Evolutionary conservation across 2,797 vertebrate genomes (phyloP), one percentile per base, ranked within the genome.

Genomic region (Garrulus glandarius): DNA sequence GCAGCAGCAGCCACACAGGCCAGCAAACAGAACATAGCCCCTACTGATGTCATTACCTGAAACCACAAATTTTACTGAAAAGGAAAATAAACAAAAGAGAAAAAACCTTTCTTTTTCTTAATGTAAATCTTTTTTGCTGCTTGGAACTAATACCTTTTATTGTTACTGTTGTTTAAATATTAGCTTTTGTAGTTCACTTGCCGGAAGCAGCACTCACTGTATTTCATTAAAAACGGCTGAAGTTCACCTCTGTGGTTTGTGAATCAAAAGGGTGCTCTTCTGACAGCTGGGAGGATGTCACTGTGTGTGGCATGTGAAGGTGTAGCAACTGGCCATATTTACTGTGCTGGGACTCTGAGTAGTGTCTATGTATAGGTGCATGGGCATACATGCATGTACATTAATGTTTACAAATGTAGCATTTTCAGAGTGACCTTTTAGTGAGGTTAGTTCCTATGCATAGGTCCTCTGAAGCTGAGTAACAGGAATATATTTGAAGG

Each of bases 131-230:
- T 64, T 87, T 93, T 76, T n/a, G 70, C 30, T 57, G 37, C 34
- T 74, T 39, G 91, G 63, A 82, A 70, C 34, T 37, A 74, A 49
- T 55, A 50, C 49, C 23, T 92, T 92, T 94, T 94, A 92, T 94
- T 86, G 84, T 50, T 89, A 8, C 57, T 74, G 64, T 52, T 92
- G 87, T 87, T 93, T 88, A 96, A 97, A 96, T 92, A 93, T 89
- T 96, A 91, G 76, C 88, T 93, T 95, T 91, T 81, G 64, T 70
- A 55, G 60, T 63, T 29, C 16, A 21, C 70, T 93, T 96, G 85
- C 89, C 81, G 91, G 89, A 64, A 93, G 68, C 32, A 41, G 34
- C 23, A 13, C 87, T 83, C 32, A 5, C 34, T 4, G 13, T 47
- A n/a, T 61, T 92, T 76, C 89, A 71, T 87, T 83, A 88, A 87